Evolutionary conservation across 2,888 invertebrate species (phyloP).

Genomic region (Ormia ochracea): DNA sequence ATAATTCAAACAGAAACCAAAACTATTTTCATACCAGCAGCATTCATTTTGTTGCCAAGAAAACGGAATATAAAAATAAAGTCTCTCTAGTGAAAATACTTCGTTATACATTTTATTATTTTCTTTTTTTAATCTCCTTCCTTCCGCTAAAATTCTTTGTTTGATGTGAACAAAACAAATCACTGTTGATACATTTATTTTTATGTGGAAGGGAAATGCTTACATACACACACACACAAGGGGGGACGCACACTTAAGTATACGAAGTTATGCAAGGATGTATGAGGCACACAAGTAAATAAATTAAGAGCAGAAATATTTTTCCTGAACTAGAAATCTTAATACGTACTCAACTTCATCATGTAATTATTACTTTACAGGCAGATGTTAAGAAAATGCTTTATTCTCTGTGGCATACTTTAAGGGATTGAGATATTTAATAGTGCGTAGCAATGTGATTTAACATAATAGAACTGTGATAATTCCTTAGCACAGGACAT

Average conservation of each 20-base stretch:
- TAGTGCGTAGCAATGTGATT: neutral
- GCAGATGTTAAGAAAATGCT: neutral
- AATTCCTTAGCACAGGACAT: neutral
- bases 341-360: neutral
- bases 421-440: neutral
- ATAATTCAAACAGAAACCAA: constrained; percentile 14
- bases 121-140: constrained; percentile 15
- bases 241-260: neutral
- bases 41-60: constrained; percentile 39
- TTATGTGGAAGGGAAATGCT: neutral
- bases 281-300: neutral
- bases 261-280: neutral
- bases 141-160: constrained; percentile 37
- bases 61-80: constrained; percentile 7
- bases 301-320: neutral
- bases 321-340: neutral
- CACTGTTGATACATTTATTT: constrained; percentile 41
- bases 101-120: neutral
- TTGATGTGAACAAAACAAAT: constrained; percentile 50
- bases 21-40: constrained; percentile 11
- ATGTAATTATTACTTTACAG: neutral
- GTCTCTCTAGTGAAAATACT: neutral
- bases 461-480: neutral
- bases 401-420: neutral
- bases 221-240: neutral